phyloP scores from a whole-genome alignment of 2,797 vertebrate species.

The Synanceia verrucosa region DNA sequence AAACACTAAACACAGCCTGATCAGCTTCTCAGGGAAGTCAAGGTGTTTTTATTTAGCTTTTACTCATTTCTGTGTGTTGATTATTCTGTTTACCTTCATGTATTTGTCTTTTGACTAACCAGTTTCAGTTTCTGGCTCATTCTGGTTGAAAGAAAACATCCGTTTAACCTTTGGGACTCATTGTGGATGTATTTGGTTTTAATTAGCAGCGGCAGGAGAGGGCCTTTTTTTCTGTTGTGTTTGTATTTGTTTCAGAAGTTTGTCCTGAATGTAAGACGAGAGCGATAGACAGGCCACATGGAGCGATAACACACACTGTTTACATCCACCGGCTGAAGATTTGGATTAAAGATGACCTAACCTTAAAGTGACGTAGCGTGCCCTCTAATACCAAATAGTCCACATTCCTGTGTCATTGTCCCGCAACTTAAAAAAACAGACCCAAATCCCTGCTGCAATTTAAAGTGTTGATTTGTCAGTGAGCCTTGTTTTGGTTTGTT shows the following conservation, averaged over 20 bases:
- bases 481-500: slow-evolving; percentile 53
- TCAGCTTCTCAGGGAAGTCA: neutral
- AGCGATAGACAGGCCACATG: slow-evolving; percentile 1
- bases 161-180: slow-evolving; percentile 4
- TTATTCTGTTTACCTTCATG: slow-evolving; percentile 16
- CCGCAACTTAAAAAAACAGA: neutral
- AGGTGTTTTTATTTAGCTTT: slow-evolving; percentile 22
- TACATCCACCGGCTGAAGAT: slow-evolving; percentile 1
- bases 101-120: slow-evolving; percentile 17
- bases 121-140: slow-evolving; percentile 10
- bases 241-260: slow-evolving; percentile 33
- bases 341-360: slow-evolving; percentile 3
- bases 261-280: slow-evolving; percentile 44
- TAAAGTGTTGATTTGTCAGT: slow-evolving; percentile 46
- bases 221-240: slow-evolving; percentile 8
- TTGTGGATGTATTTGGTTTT: slow-evolving; percentile 28
- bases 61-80: slow-evolving; percentile 2
- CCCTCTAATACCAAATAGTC: neutral
- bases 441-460: slow-evolving; percentile 22
- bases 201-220: slow-evolving; percentile 18
- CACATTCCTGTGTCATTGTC: neutral
- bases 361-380: neutral
- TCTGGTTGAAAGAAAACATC: slow-evolving; percentile 9
- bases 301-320: slow-evolving; percentile 18
- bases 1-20: neutral